Evolutionary conservation across 2,113 vertebrate species (phyloP), one percentile per base, ranked within the genome.

Genomic region (Ciconia boyciana): DNA sequence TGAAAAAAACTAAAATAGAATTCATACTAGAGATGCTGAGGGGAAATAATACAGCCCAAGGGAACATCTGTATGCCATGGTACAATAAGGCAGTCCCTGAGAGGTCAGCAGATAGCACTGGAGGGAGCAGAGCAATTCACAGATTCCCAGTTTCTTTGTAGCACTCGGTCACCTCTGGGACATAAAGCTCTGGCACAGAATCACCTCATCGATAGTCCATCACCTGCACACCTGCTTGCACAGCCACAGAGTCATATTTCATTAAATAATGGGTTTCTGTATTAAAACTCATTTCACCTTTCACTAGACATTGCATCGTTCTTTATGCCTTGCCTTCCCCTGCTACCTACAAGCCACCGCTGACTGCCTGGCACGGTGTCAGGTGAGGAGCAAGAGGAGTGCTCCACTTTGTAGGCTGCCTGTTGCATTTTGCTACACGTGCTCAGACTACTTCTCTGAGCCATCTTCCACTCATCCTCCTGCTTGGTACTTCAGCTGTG

Each of bases 331-430:
- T 57, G 31, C 34, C 43, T 83, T 75, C 39, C 34, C 6, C 36
- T 0, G 0, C 17, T 36, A 72, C 17, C 11, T 48, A 49, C 12
- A 52, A 41, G 31, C 16, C 5, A 10, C 4, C 0, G 1, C 66
- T 16, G 46, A 26, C 34, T 58, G 43, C n/a, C 34, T 62, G 52
- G 48, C n/a, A 22, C 1, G 2, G 7, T 1, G 1, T 41, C 69
- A 55, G 58, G 25, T 0, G 1, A 69, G 29, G 44, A 74, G 26
- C 39, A 77, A n/a, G 39, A 62, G 57, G 9, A 81, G 22, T 1
- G 1, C 34, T 71, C 18, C 34, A 6, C 46, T 41, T 39, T 34
- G 10, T 3, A 55, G 78, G 18, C 25, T 75, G 60, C 51, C 24
- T 43, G 11, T 9, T 46, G 41, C 14, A 16, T 46, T 83, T 85